Conservation (phyloP, 2,797 vertebrate species). For the Phyllotis vaccarum region DNA sequence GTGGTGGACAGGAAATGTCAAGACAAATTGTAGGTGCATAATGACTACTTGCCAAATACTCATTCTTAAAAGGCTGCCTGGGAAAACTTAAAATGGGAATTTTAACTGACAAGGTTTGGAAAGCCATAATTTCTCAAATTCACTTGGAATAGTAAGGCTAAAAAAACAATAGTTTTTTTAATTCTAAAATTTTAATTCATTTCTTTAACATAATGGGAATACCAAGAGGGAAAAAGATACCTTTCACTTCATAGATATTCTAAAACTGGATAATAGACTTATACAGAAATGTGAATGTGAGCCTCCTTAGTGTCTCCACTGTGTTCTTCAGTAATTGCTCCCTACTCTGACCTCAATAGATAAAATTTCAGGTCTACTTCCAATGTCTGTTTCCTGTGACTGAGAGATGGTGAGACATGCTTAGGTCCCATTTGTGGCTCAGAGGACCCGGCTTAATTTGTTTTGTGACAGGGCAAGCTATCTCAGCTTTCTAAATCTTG, state of each 20-base stretch:
- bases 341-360: background rate
- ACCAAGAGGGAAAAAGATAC: background rate
- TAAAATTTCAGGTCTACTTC: background rate
- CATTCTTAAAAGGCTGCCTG: background rate
- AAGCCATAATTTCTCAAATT: conserved; percentile 37
- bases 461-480: background rate
- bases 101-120: background rate
- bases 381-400: background rate
- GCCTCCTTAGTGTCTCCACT: background rate
- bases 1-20: background rate
- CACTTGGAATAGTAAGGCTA: background rate
- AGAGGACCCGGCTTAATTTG: background rate
- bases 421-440: background rate
- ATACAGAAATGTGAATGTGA: background rate
- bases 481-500: background rate
- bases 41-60: background rate
- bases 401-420: background rate
- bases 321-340: no score
- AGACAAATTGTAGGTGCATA: conserved; percentile 12
- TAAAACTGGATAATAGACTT: background rate
- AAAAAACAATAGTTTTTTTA: conserved; percentile 16
- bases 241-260: background rate
- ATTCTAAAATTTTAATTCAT: background rate
- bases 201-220: background rate
- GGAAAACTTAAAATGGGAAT: conserved; percentile 16